Conservation (phyloP, 2,113 vertebrate genomes). For the Hypanus sabinus region DNA sequence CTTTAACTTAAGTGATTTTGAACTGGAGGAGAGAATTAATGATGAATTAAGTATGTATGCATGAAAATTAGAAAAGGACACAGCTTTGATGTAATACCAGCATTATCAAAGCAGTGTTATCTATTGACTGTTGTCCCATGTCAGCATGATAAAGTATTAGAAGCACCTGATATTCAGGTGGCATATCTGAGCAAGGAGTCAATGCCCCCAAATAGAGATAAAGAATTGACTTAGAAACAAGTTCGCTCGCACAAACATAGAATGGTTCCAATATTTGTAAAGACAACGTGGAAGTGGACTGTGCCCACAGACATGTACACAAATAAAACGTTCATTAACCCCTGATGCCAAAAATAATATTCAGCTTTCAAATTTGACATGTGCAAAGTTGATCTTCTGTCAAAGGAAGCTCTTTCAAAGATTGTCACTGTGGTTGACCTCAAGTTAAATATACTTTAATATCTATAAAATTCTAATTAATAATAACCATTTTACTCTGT, state of each 20-base stretch:
- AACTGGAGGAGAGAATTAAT: neutral
- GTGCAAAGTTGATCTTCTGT: neutral
- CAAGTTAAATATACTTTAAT: neutral
- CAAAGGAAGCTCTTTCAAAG: neutral
- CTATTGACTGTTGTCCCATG: no score
- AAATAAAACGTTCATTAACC: neutral
- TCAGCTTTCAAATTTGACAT: neutral
- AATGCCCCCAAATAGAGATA: neutral
- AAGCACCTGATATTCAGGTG: neutral
- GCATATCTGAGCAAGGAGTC: neutral
- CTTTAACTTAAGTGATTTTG: neutral
- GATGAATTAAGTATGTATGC: neutral
- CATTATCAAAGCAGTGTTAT: no score
- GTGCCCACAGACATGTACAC: neutral
- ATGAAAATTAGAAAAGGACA: neutral
- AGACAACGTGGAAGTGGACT: slow-evolving; percentile 35
- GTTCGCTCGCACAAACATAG: neutral
- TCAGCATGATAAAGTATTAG: neutral
- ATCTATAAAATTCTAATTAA: neutral
- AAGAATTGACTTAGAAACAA: neutral
- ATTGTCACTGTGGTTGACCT: neutral
- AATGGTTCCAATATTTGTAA: neutral
- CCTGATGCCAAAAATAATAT: neutral
- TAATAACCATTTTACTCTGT: neutral
- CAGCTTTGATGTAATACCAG: neutral